Evolutionary conservation across 2,888 invertebrate species (phyloP).

Genomic region (Gortyna flavago): DNA sequence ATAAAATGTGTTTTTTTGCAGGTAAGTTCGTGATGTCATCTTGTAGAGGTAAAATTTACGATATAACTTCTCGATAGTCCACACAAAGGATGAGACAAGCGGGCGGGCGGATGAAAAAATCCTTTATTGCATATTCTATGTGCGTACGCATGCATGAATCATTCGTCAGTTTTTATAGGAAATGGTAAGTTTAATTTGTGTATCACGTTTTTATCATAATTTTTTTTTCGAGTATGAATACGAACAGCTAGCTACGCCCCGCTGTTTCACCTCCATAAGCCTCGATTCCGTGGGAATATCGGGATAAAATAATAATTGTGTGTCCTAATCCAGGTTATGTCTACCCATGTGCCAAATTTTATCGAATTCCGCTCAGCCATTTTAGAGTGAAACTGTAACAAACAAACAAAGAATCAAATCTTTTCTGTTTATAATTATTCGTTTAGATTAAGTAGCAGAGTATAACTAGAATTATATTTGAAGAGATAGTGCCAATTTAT

Average conservation of each 20-base stretch:
- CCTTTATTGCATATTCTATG: slow-evolving; percentile 58
- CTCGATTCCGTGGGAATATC: background rate
- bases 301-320: background rate
- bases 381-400: background rate
- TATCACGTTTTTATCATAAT: slow-evolving; percentile 41
- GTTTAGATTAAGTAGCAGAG: too few relatives aligned
- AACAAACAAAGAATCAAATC: background rate
- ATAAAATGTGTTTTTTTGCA: slow-evolving; percentile 66
- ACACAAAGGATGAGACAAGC: slow-evolving; percentile 40
- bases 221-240: background rate
- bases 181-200: slow-evolving; percentile 43
- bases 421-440: background rate
- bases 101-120: slow-evolving; percentile 38
- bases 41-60: slow-evolving; percentile 65
- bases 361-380: background rate
- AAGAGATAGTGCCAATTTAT: too few relatives aligned
- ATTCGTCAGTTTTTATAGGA: slow-evolving; percentile 47
- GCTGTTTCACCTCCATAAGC: background rate
- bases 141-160: slow-evolving; percentile 44
- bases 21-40: slow-evolving; percentile 72
- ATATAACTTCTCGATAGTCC: slow-evolving; percentile 61
- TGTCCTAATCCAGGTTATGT: background rate
- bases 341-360: background rate
- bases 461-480: too few relatives aligned
- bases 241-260: background rate